A percentile compares a stretch with the other conserved stretches of the same genome.
These are phyloP conservation scores for Hippopotamyrus pictus DNA, from an alignment of 2,797 vertebrate genomes.

Conservation along the genomic window DNA sequence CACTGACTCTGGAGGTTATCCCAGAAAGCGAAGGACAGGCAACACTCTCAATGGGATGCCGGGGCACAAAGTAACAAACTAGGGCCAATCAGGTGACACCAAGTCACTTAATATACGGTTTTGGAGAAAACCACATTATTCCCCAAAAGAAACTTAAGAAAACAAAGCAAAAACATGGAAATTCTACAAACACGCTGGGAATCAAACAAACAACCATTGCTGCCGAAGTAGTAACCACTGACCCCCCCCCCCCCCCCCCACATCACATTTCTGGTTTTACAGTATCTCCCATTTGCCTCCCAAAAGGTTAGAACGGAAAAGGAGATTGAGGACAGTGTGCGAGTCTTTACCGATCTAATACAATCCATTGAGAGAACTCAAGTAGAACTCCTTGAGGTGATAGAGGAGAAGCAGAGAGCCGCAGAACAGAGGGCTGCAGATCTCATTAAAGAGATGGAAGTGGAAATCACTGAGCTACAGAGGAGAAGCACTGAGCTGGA, in stretches of 20 bases:
- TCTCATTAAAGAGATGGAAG: conserved; percentile 47
- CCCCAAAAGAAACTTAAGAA: neutral
- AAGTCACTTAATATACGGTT: neutral
- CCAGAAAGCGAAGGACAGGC: neutral
- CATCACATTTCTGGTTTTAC: neutral
- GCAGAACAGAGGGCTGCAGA: conserved; percentile 44
- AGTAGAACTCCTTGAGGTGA: conserved; percentile 40
- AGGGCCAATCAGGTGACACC: neutral
- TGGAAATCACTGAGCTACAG: conserved; percentile 50
- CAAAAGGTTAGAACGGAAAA: conserved; percentile 43
- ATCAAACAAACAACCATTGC: neutral
- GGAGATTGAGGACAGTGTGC: conserved; percentile 32
- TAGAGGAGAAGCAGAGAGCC: conserved; percentile 46
- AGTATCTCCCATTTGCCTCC: neutral
- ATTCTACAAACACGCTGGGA: neutral
- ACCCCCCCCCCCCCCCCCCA: neutral
- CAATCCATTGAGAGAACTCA: conserved; percentile 43
- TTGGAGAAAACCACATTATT: neutral
- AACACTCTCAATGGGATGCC: neutral
- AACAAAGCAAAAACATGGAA: neutral
- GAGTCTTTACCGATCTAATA: conserved; percentile 45
- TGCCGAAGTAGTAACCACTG: neutral
- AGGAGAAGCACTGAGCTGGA: conserved; percentile 47
- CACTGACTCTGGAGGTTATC: neutral
- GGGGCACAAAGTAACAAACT: neutral